A percentile compares a stretch with the other conserved stretches of the same genome.
These are phyloP conservation scores for Pteronura brasiliensis DNA, from an alignment of 2,113 vertebrate species.

Conservation along the genomic window DNA sequence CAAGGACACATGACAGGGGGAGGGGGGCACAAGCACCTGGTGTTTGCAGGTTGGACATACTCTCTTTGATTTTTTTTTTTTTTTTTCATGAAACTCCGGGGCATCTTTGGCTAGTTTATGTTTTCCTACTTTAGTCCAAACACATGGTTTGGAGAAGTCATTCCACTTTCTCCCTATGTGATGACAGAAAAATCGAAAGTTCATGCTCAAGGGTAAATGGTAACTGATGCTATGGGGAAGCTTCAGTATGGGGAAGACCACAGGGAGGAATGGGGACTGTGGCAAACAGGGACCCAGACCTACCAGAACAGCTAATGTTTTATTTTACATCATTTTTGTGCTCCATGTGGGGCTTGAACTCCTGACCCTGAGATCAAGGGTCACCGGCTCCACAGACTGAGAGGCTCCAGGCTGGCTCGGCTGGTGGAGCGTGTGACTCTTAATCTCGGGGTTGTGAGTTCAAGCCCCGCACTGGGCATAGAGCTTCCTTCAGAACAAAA, in stretches of 20 bases:
- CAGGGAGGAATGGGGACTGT: not conserved
- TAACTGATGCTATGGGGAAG: not conserved
- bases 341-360: not conserved
- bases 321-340: not conserved
- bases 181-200: not conserved
- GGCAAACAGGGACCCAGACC: not conserved
- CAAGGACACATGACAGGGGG: not conserved
- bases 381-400: not conserved
- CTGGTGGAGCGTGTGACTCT: not conserved
- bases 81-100: not conserved
- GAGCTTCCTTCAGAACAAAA: not conserved
- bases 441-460: not conserved
- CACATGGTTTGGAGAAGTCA: not conserved
- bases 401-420: not conserved
- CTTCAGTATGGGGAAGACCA: not conserved
- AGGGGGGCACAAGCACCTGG: fast-evolving
- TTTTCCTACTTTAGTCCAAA: not conserved
- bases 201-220: not conserved
- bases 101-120: not conserved
- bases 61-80: not conserved
- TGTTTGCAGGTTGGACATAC: not conserved
- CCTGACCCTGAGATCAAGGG: not conserved
- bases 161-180: not conserved
- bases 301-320: not conserved
- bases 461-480: not conserved